Evolutionary conservation across 2,888 invertebrate genomes (phyloP), one percentile per base, ranked within the genome.

Genomic region (Clanis bilineata): DNA sequence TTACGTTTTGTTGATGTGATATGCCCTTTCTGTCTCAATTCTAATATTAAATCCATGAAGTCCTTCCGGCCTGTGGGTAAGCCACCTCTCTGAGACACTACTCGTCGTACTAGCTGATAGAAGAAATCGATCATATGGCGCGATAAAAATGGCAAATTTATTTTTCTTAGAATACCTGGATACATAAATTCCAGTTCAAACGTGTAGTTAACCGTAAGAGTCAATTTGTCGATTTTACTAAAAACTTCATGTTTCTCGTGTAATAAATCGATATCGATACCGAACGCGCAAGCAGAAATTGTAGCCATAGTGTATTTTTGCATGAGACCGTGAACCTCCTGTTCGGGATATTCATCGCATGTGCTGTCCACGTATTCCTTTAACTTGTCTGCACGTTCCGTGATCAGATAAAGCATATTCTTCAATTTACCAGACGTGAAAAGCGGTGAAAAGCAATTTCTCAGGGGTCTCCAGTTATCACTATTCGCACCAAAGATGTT

Each of bases 361-460:
- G 73, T 12, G 0, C 58, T 54, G 0, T 64, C 62, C 0, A 84
- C 9, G 47, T 78, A 69, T 0, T 79, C 61, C 0, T 77, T 25
- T 38, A 82, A 82, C 7, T 66, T 63, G 7, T 85, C 73, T 15
- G 71, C 77, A 2, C 76, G 71, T 28, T 82, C 79, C 21, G 63
- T 63, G 15, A 87, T 63, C 22, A 86, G 58, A 62, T 79, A 66
- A 21, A 82, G 70, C 86, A 87, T 86, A 38, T 79, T 82, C 62
- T 78, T 86, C n/a, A 86, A 64, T 69, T 87, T 86, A 2, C 81
- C 79, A 0, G 85, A 74, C 3, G 84, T 83, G 56, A 86, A 87
- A 12, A 84, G 65, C 0, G 86, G 83, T 1, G 80, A 77, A n/a
- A 88, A 77, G 1, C 72, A 69, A 39, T 69, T 74, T 58, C 85